These are phyloP conservation scores for Uropsilus gracilis DNA, from an alignment of 2,113 vertebrate species.

Conservation along the genomic window DNA sequence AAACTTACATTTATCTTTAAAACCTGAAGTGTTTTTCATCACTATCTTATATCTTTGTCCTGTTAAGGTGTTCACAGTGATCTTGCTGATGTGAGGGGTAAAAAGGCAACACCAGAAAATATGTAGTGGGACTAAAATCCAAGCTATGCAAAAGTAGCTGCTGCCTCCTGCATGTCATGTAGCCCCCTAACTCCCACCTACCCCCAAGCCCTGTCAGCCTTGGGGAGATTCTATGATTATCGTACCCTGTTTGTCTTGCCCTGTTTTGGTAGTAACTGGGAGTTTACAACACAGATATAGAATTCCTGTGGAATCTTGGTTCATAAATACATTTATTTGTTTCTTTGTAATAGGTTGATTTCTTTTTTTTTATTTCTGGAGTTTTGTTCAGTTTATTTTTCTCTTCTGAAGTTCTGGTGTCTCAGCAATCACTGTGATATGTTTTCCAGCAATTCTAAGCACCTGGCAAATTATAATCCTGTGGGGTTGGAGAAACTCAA, in stretches of 20 bases:
- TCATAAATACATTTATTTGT: neutral
- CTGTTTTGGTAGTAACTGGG: neutral
- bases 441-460: neutral
- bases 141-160: neutral
- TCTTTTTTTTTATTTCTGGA: neutral
- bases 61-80: neutral
- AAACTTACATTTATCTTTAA: neutral
- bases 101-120: neutral
- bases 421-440: neutral
- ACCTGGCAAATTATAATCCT: neutral
- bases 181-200: fast-evolving
- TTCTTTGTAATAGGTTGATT: neutral
- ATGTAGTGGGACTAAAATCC: neutral
- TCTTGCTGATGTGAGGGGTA: neutral
- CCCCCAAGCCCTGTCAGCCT: neutral
- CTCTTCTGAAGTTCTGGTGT: neutral
- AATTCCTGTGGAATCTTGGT: constrained; percentile 3
- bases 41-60: too few relatives aligned
- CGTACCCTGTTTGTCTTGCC: neutral
- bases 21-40: neutral
- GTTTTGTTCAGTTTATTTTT: too few relatives aligned
- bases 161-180: too few relatives aligned
- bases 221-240: neutral
- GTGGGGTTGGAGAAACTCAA: neutral
- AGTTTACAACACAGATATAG: neutral